These are phyloP conservation scores for Dascillus cervinus DNA, from an alignment of 2,888 invertebrate genomes.

Conservation along the genomic window DNA sequence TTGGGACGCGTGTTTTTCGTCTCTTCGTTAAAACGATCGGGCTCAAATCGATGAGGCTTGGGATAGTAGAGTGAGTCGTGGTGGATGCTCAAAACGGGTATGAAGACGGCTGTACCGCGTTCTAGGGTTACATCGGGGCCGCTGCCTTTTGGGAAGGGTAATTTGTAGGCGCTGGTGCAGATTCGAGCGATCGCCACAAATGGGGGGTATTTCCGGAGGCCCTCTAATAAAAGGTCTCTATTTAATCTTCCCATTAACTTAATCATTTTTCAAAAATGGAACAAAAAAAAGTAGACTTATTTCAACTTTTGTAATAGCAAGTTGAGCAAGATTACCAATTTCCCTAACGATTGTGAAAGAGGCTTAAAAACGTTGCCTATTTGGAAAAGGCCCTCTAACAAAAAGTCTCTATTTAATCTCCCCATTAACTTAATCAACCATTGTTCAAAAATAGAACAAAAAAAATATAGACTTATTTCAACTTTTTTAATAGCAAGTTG, in stretches of 20 bases:
- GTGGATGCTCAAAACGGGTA: constrained; percentile 35
- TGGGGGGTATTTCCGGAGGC: constrained; percentile 11
- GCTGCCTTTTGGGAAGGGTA: constrained; percentile 9
- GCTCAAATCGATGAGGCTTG: constrained; percentile 37
- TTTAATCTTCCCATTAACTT: constrained; percentile 3
- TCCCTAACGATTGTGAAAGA: too few relatives aligned
- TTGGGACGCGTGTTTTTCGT: constrained; percentile 25
- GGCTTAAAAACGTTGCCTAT: too few relatives aligned
- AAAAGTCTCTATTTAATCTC: constrained; percentile 1
- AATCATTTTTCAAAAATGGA: too few relatives aligned
- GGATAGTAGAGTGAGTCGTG: constrained; percentile 35
- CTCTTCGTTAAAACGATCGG: constrained; percentile 36
- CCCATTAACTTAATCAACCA: too few relatives aligned
- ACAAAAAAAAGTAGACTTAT: too few relatives aligned
- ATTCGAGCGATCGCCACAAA: constrained; percentile 2
- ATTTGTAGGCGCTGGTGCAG: constrained; percentile 12
- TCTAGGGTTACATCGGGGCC: constrained; percentile 11
- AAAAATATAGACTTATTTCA: too few relatives aligned
- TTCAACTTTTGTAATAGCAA: too few relatives aligned
- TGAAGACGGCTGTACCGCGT: constrained; percentile 25
- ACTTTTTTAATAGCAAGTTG: too few relatives aligned
- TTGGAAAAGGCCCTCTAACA: constrained; percentile 15
- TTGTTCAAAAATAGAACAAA: too few relatives aligned
- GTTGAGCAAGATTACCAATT: too few relatives aligned
- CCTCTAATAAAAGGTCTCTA: constrained; percentile 10